Evolutionary conservation across 1,140 invertebrate genomes (phyloP).

Genomic region (Zaprionus inermis): DNA sequence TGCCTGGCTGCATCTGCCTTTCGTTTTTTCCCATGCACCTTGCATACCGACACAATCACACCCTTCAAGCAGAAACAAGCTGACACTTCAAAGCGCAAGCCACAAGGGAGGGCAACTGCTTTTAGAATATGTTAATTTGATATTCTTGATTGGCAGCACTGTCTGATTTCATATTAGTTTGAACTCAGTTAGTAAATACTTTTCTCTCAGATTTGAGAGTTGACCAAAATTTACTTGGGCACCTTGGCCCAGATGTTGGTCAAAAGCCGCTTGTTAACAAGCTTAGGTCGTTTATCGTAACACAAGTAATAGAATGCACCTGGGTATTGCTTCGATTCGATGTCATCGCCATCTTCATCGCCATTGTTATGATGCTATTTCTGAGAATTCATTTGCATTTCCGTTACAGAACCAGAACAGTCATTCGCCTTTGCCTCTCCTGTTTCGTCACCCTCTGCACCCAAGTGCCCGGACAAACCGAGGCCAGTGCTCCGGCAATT

Average conservation of each 20-base stretch:
- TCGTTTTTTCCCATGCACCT: constrained; percentile 26
- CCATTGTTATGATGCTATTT: constrained; percentile 42
- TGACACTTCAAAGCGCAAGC: not conserved
- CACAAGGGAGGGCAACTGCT: not conserved
- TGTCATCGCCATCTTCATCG: constrained; percentile 20
- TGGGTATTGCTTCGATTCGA: constrained; percentile 51
- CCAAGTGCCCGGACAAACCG: not conserved
- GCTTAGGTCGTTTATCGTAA: constrained; percentile 51
- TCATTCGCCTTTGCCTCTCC: constrained; percentile 1
- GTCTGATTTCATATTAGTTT: constrained; percentile 34
- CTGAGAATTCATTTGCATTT: constrained; percentile 71
- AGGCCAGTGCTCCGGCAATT: constrained; percentile 25
- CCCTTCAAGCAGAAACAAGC: not conserved
- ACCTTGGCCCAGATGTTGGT: constrained; percentile 35
- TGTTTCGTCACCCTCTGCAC: not conserved
- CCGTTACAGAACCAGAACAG: constrained; percentile 27
- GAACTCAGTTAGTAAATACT: not conserved
- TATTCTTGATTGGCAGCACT: constrained; percentile 33
- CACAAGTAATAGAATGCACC: constrained; percentile 45
- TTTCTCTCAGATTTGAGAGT: not conserved
- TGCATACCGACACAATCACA: not conserved
- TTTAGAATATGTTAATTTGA: constrained; percentile 62
- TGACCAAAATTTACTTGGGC: not conserved
- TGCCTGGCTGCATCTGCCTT: constrained; percentile 11
- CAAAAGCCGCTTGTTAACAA: constrained; percentile 75